Evolutionary conservation across 2,797 vertebrate genomes (phyloP).

Genomic region (Lepus oiostolus): DNA sequence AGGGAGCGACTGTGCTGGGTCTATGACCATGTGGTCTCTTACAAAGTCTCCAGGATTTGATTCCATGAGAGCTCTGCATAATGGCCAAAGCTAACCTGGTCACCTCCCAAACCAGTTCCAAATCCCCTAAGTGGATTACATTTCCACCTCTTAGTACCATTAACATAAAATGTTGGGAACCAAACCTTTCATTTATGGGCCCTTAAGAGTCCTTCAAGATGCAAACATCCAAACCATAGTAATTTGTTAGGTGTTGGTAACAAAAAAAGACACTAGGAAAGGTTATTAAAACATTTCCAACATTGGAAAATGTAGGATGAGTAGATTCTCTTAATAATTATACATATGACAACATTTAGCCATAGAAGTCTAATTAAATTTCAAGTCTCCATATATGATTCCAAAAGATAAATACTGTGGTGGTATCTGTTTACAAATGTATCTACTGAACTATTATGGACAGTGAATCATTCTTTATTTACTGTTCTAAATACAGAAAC

Average conservation of each 20-base stretch:
- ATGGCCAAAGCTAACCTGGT: too few species aligned
- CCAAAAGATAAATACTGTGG: neutral
- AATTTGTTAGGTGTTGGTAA: neutral
- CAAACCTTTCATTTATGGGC: too few species aligned
- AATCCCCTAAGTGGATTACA: too few species aligned
- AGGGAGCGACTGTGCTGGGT: too few species aligned
- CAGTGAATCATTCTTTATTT: neutral
- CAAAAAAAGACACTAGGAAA: conserved; percentile 4
- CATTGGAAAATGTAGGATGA: neutral
- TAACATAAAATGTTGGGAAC: too few species aligned
- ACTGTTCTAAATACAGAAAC: neutral
- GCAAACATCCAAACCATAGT: too few species aligned
- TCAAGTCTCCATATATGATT: neutral
- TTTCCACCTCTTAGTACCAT: too few species aligned
- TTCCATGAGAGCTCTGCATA: too few species aligned
- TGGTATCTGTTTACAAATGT: neutral
- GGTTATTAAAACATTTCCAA: conserved; percentile 1
- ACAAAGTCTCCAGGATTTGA: too few species aligned
- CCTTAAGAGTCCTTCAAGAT: too few species aligned
- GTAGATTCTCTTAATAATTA: neutral
- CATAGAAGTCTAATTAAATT: neutral
- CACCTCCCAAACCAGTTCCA: too few species aligned
- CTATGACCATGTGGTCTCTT: too few species aligned
- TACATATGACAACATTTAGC: neutral
- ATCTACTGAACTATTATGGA: neutral